phyloP scores from a whole-genome alignment of 2,113 vertebrate genomes.

The Balaenoptera acutorostrata region DNA sequence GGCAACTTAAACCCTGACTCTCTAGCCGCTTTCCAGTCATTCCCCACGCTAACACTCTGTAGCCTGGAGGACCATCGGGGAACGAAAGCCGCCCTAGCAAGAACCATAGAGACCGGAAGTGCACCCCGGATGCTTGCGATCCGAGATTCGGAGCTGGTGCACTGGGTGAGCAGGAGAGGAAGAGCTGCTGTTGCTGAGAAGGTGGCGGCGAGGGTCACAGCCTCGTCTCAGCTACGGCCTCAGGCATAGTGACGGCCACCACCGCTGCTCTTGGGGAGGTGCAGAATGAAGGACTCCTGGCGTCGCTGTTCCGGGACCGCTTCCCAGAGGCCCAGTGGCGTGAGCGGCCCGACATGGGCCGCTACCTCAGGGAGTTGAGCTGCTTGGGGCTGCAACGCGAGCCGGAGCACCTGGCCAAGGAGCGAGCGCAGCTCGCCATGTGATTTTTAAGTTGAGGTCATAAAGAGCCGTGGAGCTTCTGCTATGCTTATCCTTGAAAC shows the following conservation, averaged over 20 bases:
- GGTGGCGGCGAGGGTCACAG: background rate
- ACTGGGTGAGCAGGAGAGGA: background rate
- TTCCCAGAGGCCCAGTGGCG: slow-evolving; percentile 85
- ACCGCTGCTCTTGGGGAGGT: slow-evolving; percentile 76
- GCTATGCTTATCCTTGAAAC: background rate
- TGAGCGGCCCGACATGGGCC: slow-evolving; percentile 83
- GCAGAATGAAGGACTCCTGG: slow-evolving; percentile 91
- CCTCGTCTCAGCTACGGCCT: accelerated
- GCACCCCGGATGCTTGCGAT: background rate
- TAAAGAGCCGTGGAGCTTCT: background rate
- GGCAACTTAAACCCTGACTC: background rate
- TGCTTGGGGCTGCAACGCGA: slow-evolving; percentile 89
- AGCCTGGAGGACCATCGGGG: background rate
- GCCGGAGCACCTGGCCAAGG: slow-evolving; percentile 89
- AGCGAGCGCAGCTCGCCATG: slow-evolving; percentile 82
- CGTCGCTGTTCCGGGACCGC: slow-evolving; percentile 88
- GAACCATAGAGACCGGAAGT: background rate
- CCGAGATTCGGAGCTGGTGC: background rate
- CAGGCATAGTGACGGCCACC: slow-evolving; percentile 74
- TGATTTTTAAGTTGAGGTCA: background rate
- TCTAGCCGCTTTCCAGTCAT: background rate
- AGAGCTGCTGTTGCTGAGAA: background rate
- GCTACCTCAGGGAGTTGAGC: slow-evolving; percentile 89
- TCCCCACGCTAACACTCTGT: background rate
- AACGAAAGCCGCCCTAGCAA: accelerated